phyloP scores from a whole-genome alignment of 2,888 invertebrate genomes.

The Acronicta alni region DNA sequence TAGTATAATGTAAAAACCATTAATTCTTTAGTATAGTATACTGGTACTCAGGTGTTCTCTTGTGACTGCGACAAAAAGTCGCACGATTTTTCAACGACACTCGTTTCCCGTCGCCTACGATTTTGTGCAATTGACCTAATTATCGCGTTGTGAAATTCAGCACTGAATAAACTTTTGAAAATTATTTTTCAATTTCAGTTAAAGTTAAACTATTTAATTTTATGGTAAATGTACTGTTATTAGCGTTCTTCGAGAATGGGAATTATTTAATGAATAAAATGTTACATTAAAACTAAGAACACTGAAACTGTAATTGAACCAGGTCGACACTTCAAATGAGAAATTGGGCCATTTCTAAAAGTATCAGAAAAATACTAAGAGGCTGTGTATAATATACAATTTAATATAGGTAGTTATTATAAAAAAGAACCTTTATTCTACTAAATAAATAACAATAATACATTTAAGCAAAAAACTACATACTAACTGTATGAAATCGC shows the following conservation, averaged over 20 bases:
- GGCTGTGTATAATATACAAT: too few relatives aligned
- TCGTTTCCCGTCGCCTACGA: constrained; percentile 45
- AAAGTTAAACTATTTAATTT: constrained; percentile 45
- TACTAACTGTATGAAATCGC: too few relatives aligned
- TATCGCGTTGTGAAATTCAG: constrained; percentile 53
- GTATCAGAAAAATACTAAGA: too few relatives aligned
- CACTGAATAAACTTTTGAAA: constrained; percentile 52
- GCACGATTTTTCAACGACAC: constrained; percentile 51
- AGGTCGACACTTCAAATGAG: too few relatives aligned
- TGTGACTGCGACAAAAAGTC: constrained; percentile 40
- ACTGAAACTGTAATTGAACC: too few relatives aligned
- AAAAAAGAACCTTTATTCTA: too few relatives aligned
- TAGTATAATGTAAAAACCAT: constrained; percentile 28
- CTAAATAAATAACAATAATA: too few relatives aligned
- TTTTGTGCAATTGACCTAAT: constrained; percentile 67
- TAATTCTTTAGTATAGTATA: constrained; percentile 31
- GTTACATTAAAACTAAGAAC: constrained; percentile 3
- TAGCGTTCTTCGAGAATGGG: constrained; percentile 14
- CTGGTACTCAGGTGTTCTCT: constrained; percentile 32
- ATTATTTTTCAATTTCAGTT: constrained; percentile 44
- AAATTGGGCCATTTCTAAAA: too few relatives aligned
- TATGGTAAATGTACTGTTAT: constrained; percentile 26
- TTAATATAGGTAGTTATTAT: too few relatives aligned
- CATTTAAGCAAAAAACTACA: too few relatives aligned
- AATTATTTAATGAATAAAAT: constrained; percentile 7